A percentile compares a stretch with the other conserved stretches of the same genome.
These are phyloP conservation scores for Pachyseris speciosa DNA, from an alignment of 64 coral and sea anemone genomes.

Conservation along the genomic window DNA sequence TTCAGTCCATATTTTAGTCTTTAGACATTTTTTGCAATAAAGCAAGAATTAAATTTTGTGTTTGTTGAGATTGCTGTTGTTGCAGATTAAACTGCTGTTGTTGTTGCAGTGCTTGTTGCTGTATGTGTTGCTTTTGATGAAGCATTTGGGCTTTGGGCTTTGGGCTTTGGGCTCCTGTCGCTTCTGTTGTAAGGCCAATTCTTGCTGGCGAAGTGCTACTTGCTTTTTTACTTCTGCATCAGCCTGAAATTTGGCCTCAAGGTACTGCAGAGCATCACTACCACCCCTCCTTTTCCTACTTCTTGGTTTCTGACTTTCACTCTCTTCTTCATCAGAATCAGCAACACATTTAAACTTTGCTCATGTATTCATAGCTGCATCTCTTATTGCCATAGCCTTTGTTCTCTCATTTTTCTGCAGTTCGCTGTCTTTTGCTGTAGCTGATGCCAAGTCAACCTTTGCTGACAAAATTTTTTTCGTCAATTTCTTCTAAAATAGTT, in stretches of 20 bases:
- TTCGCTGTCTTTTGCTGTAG: slow-evolving; percentile 32
- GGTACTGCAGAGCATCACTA: slow-evolving; percentile 35
- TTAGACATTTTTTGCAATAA: not conserved
- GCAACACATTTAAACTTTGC: not conserved
- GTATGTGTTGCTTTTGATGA: not conserved
- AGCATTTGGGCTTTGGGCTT: not conserved
- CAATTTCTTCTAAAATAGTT: slow-evolving; percentile 59
- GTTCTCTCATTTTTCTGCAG: slow-evolving; percentile 43
- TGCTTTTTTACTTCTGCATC: slow-evolving; percentile 44
- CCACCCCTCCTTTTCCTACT: slow-evolving; percentile 56
- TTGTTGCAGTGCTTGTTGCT: not conserved
- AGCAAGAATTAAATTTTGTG: not conserved
- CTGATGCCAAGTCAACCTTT: slow-evolving; percentile 6
- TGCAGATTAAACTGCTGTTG: slow-evolving; percentile 11
- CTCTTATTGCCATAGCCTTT: slow-evolving; percentile 51
- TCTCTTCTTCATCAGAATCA: slow-evolving; percentile 38
- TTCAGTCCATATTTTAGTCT: not conserved
- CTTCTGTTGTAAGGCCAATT: not conserved
- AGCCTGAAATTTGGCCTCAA: slow-evolving; percentile 53
- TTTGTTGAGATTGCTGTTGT: not conserved
- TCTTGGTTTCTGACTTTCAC: slow-evolving; percentile 39
- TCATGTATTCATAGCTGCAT: slow-evolving; percentile 61
- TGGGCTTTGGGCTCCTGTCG: too few relatives aligned
- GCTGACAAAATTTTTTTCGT: slow-evolving; percentile 48
- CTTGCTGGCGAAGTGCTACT: too few relatives aligned